Evolutionary conservation across 53 echinoderm and acorn worm genomes (phyloP), one percentile per base, ranked within the genome.

Genomic region (Apostichopus leukothele): DNA sequence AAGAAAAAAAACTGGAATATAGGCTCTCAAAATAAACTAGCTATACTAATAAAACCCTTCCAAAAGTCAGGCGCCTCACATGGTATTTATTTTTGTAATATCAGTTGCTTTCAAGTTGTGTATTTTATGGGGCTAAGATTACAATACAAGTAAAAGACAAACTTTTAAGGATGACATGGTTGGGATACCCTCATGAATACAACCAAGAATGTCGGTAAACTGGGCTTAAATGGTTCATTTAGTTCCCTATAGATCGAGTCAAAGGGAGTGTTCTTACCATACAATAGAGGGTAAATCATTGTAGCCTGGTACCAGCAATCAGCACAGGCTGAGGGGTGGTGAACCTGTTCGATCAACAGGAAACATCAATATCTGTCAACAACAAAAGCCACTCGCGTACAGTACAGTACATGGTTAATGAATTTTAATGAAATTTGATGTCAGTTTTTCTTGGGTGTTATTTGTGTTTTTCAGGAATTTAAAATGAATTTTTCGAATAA

Each of bases 61-160:
- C 20, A 57, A 81, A 81, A 81, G 55, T 81, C 81, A 81, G 55
- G 59, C 60, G 81, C 19, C 71, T 52, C 81, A 55, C 57, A 81
- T 81, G 55, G 81, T 81, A 81, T 81, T 81, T 81, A 81, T 81
- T 81, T 81, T 81, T n/a, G 59, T 81, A 81, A 81, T 81, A 81
- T 81, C 81, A 81, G 55, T 81, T 81, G 81, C 81, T 81, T 81
- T 81, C 81, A 81, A 81, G 59, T 81, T 81, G 81, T 81, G 81
- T 81, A 81, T 59, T 81, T 81, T 81, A 81, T 81, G 19, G 57
- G 81, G 81, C 55, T 81, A 81, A 55, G 57, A 57, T 81, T 81
- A 81, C 81, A 81, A 81, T 81, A 18, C n/a, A 81, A 81, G 59
- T n/a, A 81, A 81, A 81, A 81, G 81, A 81, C 81, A 7, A 81